Evolutionary conservation across 2,113 vertebrate genomes (phyloP).

Genomic region (Xyliphius kryptos): DNA sequence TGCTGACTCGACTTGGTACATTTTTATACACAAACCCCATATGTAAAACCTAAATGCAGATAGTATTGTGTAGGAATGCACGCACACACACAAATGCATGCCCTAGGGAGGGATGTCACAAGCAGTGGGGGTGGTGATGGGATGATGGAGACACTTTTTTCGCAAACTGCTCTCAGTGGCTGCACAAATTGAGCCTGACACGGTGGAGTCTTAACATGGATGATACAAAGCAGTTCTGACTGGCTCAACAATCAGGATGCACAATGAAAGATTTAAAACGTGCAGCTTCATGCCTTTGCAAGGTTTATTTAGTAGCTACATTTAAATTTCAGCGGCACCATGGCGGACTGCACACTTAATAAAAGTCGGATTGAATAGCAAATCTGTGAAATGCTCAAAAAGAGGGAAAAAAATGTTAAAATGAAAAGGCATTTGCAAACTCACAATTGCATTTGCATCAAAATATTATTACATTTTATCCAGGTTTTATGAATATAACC

Average conservation of each 20-base stretch:
- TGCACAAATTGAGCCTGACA: conserved; percentile 57
- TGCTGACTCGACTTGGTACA: too few species aligned
- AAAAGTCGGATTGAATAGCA: background rate
- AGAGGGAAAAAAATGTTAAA: too few species aligned
- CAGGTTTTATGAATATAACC: too few species aligned
- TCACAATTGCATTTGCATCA: too few species aligned
- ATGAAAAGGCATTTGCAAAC: too few species aligned
- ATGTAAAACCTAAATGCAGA: too few species aligned
- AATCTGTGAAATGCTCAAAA: too few species aligned
- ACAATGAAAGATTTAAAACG: conserved; percentile 48
- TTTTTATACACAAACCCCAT: too few species aligned
- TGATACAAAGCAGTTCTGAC: conserved; percentile 38
- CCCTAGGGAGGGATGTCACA: conserved; percentile 41
- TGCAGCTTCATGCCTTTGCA: conserved; percentile 36
- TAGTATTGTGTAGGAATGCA: background rate
- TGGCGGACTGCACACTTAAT: conserved; percentile 7
- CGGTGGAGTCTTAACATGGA: conserved; percentile 43
- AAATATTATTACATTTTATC: too few species aligned
- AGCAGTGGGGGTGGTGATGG: conserved; percentile 34
- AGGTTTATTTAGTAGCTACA: conserved; percentile 38
- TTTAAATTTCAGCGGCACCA: conserved; percentile 35
- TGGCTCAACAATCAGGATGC: conserved; percentile 33
- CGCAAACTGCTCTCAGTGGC: conserved; percentile 41
- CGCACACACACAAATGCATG: background rate
- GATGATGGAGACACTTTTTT: conserved; percentile 34